phyloP scores from a whole-genome alignment of 2,113 vertebrate genomes.

The Electrona antarctica region DNA sequence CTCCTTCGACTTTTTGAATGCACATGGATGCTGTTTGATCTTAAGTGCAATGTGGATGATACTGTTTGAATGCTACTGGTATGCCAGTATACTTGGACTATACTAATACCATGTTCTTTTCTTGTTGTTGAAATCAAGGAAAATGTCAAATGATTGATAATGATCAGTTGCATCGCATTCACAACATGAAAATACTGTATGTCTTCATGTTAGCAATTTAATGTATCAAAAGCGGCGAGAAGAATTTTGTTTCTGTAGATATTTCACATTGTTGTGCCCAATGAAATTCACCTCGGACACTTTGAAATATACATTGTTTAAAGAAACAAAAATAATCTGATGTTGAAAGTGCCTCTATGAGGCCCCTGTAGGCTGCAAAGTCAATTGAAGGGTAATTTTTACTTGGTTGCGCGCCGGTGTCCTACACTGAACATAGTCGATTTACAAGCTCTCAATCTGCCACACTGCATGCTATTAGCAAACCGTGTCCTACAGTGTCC shows the following conservation, averaged over 20 bases:
- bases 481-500: too few relatives aligned
- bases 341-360: constrained; percentile 77
- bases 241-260: constrained; percentile 41
- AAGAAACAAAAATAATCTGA: constrained; percentile 52
- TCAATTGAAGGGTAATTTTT: constrained; percentile 30
- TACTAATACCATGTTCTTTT: constrained; percentile 28
- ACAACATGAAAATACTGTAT: constrained; percentile 18
- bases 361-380: constrained; percentile 71
- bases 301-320: constrained; percentile 52
- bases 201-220: constrained; percentile 51
- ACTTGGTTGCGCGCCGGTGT: too few relatives aligned
- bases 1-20: constrained; percentile 24
- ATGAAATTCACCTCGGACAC: constrained; percentile 50
- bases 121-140: constrained; percentile 19
- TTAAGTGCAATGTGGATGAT: constrained; percentile 38
- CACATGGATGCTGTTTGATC: constrained; percentile 27
- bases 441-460: too few relatives aligned
- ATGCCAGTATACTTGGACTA: constrained; percentile 10
- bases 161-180: background rate
- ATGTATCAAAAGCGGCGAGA: constrained; percentile 27
- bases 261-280: constrained; percentile 39
- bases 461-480: too few relatives aligned
- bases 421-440: too few relatives aligned
- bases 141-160: constrained; percentile 22
- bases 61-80: constrained; percentile 12